These are phyloP conservation scores for Andrena chrysosceles DNA, from an alignment of 2,888 invertebrate genomes.

Conservation along the genomic window DNA sequence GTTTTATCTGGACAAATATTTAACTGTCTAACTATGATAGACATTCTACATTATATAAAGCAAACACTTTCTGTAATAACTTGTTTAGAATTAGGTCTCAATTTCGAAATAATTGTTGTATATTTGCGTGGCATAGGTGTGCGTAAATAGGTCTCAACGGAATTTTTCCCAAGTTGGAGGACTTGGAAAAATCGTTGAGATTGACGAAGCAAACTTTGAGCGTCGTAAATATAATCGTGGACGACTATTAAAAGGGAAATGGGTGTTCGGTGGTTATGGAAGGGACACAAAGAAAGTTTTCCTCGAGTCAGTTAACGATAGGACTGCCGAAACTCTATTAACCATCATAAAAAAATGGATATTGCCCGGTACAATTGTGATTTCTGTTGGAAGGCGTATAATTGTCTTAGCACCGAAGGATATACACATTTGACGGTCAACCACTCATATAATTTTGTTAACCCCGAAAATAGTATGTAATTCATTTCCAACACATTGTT, in stretches of 20 bases:
- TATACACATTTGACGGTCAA: not conserved
- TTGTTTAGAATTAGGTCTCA: too few species aligned
- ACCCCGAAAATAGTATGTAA: not conserved
- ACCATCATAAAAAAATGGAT: not conserved
- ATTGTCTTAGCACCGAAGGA: not conserved
- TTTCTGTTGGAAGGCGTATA: constrained; percentile 3
- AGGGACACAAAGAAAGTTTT: too few species aligned
- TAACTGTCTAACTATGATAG: too few species aligned
- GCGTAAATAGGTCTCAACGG: not conserved
- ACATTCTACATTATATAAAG: too few species aligned
- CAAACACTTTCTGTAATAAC: too few species aligned
- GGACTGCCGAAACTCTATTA: not conserved
- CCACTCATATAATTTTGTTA: too few species aligned
- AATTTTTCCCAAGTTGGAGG: not conserved
- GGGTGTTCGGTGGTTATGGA: too few species aligned
- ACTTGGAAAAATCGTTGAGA: not conserved
- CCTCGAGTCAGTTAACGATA: not conserved
- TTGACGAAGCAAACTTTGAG: too few species aligned
- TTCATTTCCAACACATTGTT: not conserved
- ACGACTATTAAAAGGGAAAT: too few species aligned
- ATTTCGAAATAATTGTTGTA: not conserved
- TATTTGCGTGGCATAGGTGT: not conserved
- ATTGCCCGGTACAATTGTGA: not conserved
- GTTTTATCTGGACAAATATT: not conserved
- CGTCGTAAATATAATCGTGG: too few species aligned